phyloP scores from a whole-genome alignment of 2,797 vertebrate genomes.

The Phylloscopus collybita region DNA sequence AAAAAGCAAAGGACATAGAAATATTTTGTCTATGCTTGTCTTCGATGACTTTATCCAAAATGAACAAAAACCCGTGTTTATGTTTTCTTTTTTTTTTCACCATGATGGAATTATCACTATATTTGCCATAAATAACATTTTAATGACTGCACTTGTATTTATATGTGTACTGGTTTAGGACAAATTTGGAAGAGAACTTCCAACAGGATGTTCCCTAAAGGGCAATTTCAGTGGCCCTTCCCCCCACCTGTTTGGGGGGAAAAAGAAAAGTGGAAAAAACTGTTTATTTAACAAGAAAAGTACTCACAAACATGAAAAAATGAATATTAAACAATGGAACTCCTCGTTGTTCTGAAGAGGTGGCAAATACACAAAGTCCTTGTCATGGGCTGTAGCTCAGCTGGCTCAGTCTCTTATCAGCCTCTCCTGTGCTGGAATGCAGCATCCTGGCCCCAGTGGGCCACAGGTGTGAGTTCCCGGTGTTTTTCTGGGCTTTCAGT shows the following conservation, averaged over 20 bases:
- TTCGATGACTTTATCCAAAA: background rate
- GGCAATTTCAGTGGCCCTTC: background rate
- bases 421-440: background rate
- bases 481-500: background rate
- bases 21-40: background rate
- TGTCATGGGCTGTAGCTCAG: fast-evolving
- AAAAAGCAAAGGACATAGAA: background rate
- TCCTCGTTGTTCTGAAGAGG: background rate
- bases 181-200: background rate
- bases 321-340: background rate
- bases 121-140: background rate
- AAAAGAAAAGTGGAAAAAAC: background rate
- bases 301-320: background rate
- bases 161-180: background rate
- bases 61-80: background rate
- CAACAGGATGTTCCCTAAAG: background rate
- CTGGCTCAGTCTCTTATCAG: fast-evolving
- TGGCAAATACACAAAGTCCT: background rate
- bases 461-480: background rate
- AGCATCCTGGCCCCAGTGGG: fast-evolving
- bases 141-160: background rate
- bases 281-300: background rate
- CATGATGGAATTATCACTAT: background rate
- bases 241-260: no score
- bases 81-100: background rate